A percentile compares a stretch with the other conserved stretches of the same genome.
Conservation (phyloP, 23 tunicate genomes). For the Pegea sp. region DNA sequence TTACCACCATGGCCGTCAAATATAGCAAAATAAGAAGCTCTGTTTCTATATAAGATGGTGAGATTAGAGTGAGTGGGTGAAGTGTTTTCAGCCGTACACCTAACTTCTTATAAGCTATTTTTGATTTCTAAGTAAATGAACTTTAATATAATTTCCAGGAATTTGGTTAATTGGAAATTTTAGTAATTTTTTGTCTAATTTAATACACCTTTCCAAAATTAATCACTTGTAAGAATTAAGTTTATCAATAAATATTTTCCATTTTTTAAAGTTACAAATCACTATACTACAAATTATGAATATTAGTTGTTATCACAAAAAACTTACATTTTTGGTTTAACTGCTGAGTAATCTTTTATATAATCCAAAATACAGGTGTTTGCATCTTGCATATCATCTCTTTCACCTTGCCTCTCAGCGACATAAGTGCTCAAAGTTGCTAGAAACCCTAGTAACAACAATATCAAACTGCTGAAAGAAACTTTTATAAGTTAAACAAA, state of each 20-base stretch:
- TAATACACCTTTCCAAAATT: background rate
- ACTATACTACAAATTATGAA: too few relatives aligned
- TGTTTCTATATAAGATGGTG: constrained; percentile 12
- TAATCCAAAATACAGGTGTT: constrained; percentile 44
- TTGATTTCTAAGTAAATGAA: background rate
- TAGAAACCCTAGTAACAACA: too few relatives aligned
- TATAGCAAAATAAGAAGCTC: constrained; percentile 73
- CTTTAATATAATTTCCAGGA: too few relatives aligned
- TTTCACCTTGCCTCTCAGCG: constrained; percentile 76
- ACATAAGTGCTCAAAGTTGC: too few relatives aligned
- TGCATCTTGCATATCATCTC: constrained; percentile 86
- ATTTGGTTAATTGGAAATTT: background rate
- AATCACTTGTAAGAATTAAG: background rate
- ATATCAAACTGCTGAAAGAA: too few relatives aligned
- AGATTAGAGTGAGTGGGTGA: background rate
- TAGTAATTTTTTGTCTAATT: background rate
- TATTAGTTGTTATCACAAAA: too few relatives aligned
- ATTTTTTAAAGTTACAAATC: background rate
- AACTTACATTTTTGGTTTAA: constrained; percentile 37
- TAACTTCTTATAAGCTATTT: background rate
- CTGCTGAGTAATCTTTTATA: constrained; percentile 23
- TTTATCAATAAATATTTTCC: background rate
- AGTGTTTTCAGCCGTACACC: background rate
- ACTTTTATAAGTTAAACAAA: too few relatives aligned
- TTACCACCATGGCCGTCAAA: constrained; percentile 88